These are phyloP conservation scores for Phthorimaea operculella DNA, from an alignment of 1,140 invertebrate species.

Conservation along the genomic window DNA sequence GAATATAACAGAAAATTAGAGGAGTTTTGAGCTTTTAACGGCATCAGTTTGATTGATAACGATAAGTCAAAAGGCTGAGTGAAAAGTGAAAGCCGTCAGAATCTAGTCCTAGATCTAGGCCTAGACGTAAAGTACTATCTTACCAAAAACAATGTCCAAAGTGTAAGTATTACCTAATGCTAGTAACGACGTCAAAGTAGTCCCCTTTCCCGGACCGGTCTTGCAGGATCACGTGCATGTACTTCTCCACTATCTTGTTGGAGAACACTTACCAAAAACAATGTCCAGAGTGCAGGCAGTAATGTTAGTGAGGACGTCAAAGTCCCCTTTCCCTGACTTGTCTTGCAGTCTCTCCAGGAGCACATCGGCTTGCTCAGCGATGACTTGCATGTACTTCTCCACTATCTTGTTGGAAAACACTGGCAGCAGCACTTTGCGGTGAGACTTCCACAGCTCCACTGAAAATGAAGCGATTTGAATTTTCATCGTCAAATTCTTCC, in stretches of 20 bases:
- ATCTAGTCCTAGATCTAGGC: too few relatives aligned
- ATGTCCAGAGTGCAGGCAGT: slow-evolving; percentile 79
- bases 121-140: too few relatives aligned
- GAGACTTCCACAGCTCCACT: slow-evolving; percentile 75
- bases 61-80: too few relatives aligned
- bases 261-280: slow-evolving; percentile 82
- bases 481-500: neutral
- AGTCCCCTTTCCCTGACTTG: slow-evolving; percentile 42
- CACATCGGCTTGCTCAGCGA: slow-evolving; percentile 73
- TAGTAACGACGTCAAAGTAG: slow-evolving; percentile 73
- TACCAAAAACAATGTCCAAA: slow-evolving; percentile 80
- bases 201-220: slow-evolving; percentile 41
- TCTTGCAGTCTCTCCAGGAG: slow-evolving; percentile 69
- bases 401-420: slow-evolving; percentile 82
- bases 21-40: too few relatives aligned
- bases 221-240: slow-evolving; percentile 75
- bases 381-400: slow-evolving; percentile 77
- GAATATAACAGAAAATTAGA: too few relatives aligned
- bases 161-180: slow-evolving; percentile 75
- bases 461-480: slow-evolving; percentile 18
- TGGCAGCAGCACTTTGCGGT: slow-evolving; percentile 79
- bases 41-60: too few relatives aligned
- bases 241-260: slow-evolving; percentile 79
- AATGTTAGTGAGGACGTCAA: slow-evolving; percentile 73
- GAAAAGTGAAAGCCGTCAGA: too few relatives aligned